Evolutionary conservation across 2,113 vertebrate genomes (phyloP).

Genomic region (Nanger granti): DNA sequence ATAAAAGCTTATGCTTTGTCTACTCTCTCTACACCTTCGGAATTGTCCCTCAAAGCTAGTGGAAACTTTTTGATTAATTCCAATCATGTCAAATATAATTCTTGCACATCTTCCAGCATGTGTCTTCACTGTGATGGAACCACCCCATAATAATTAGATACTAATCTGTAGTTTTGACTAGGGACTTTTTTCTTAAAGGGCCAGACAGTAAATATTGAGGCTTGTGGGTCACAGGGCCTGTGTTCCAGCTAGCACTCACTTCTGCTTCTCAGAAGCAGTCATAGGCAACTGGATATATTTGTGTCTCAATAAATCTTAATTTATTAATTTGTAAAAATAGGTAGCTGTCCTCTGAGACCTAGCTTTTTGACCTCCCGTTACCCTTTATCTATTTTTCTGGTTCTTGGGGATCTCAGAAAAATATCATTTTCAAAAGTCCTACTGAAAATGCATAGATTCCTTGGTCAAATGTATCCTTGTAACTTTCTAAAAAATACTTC

Average conservation of each 20-base stretch:
- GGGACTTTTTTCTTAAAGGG: not conserved
- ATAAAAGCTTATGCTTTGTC: not conserved
- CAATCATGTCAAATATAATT: conserved; percentile 18
- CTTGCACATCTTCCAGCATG: not conserved
- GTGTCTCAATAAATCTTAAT: not conserved
- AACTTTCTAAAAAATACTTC: not conserved
- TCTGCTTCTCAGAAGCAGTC: not conserved
- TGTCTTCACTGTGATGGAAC: not conserved
- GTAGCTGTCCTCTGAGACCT: not conserved
- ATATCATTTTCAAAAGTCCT: not conserved
- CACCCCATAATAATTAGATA: not conserved
- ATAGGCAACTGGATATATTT: not conserved
- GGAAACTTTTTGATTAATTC: not conserved
- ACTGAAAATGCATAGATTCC: not conserved
- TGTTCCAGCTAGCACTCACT: not conserved
- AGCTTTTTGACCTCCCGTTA: not conserved
- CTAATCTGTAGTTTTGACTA: not conserved
- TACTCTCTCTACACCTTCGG: not conserved
- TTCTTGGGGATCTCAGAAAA: not conserved
- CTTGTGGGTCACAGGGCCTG: rapidly evolving
- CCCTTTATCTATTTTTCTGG: not conserved
- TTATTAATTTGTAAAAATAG: not conserved
- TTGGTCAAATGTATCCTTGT: not conserved
- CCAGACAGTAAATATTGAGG: not conserved
- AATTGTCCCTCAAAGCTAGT: not conserved